Percentiles rank a stretch among this genome's conserved stretches.
Evolutionary conservation across 2,888 invertebrate species (phyloP).

Genomic region (Ennomos erosarius): DNA sequence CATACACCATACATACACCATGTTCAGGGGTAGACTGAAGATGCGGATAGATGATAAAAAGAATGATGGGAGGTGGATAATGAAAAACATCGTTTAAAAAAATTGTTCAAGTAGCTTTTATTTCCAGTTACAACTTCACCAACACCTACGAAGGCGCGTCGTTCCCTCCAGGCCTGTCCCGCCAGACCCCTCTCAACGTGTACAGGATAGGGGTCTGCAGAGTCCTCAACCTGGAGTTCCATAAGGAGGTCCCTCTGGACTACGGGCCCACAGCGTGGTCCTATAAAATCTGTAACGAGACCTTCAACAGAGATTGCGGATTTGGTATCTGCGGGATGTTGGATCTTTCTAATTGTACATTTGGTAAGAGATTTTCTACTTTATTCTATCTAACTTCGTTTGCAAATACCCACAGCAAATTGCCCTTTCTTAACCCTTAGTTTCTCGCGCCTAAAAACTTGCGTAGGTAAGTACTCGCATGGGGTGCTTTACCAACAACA

Average conservation of each 20-base stretch:
- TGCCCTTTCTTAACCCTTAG: too few relatives aligned
- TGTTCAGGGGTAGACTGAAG: too few relatives aligned
- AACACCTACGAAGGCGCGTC: constrained; percentile 90
- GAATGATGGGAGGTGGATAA: too few relatives aligned
- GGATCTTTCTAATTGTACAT: constrained; percentile 89
- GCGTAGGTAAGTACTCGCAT: too few relatives aligned
- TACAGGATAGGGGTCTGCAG: constrained; percentile 92
- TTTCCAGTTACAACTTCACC: constrained; percentile 67
- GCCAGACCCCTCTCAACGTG: constrained; percentile 82
- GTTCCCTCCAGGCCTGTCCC: constrained; percentile 86
- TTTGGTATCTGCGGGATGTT: constrained; percentile 84
- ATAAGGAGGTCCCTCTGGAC: constrained; percentile 47
- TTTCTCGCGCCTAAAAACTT: too few relatives aligned
- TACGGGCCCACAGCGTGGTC: constrained; percentile 85
- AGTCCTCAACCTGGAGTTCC: constrained; percentile 77
- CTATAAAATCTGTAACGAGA: constrained; percentile 86
- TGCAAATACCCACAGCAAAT: too few relatives aligned
- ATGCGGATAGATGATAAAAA: too few relatives aligned
- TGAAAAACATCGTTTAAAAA: too few relatives aligned
- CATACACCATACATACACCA: too few relatives aligned
- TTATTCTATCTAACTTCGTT: background rate
- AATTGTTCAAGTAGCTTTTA: too few relatives aligned
- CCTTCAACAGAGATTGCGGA: constrained; percentile 86
- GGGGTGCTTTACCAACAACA: too few relatives aligned
- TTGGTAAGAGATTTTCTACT: constrained; percentile 77